Evolutionary conservation across 2,888 invertebrate species (phyloP), one percentile per base, ranked within the genome.

Genomic region (Caradrina kadenii): DNA sequence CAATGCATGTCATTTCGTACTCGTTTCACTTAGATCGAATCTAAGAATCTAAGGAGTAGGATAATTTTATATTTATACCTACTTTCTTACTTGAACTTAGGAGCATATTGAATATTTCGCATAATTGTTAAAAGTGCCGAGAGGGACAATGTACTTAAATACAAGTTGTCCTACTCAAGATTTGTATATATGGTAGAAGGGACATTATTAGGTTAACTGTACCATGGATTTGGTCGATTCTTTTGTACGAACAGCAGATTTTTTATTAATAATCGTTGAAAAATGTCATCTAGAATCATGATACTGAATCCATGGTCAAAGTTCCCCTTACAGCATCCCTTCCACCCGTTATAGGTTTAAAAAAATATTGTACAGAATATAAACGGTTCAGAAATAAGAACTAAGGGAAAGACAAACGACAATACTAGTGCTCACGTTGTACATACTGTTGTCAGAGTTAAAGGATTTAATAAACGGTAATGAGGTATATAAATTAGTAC

Each of bases 351-450:
- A 35, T 56, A 70, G 68, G 22, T 67, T 56, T 48, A 79, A 78
- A 80, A 85, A 79, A 73, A 13, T 84, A 76, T 77, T 88, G 86
- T 89, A 89, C 84, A 88, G 85, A 80, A 73, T 82, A 56, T 72
- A 68, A 77, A 80, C 80, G 81, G 80, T 87, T 86, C 87, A 83
- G 84, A 84, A 66, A 77, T 82, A 84, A 86, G 83, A 88, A 86
- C 83, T 87, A 81, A 83, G 79, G 84, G 88, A 87, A 91, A 89
- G 91, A 92, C 89, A 89, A 87, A 86, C 91, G 94, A 94, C 94
- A 94, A 94, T 94, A 94, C 93, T 90, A 92, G 92, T 91, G 93
- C 93, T 94, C 92, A 91, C 85, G 80, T 82, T 93, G 93, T 94
- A 93, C 82, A 93, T 94, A 93, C 87, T 90, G 87, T 87, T 90